Base-by-base conservation (phyloP, 2,888 invertebrate species). In the Meandrusa payeni region DNA sequence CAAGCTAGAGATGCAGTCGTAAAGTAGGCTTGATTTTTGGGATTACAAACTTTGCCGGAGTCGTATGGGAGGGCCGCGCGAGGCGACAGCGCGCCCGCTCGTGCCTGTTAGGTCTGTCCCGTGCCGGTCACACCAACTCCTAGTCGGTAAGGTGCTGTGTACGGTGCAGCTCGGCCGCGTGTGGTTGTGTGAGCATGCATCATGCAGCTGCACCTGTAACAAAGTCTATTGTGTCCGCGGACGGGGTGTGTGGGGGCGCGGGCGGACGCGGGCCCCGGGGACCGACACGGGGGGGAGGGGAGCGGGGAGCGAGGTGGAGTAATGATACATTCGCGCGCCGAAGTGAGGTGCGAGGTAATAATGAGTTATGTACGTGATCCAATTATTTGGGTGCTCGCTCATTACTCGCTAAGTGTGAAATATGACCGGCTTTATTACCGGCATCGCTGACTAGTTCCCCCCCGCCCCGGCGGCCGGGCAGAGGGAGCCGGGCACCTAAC, bases 361-460 rank as follows among this genome's bases (percentile, higher is more conserved):
- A 88, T 88, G 88, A 88, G 79, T 87, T 88, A 88, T 88, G 86
- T 88, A 88, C 88, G 88, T 88, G 88, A 88, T 88, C 88, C 88
- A 88, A 88, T 88, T 88, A 88, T 88, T 88, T 88, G 80, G 88
- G 86, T 81, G 83, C 83, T 78, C 81, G 81, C 85, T 88, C 88
- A 88, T 88, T 88, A 88, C 86, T 78, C 81, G 83, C 80, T 88
- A 88, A 88, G 88, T 88, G 88, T 87, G 88, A 88, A 87, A 87
- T 88, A 88, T 88, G 76, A 83, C 85, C 70, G 74, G 81, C 81
- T 83, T 85, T 85, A 85, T 85, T 85, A 82, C 85, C 75, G 61
- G 72, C 76, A 75, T 70, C 75, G 76, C 72, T 74, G 76, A 73
- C 76, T 69, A 61, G 61, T 55, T 48, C 56, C 61, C 54, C 46